Percentiles rank a stretch among this genome's conserved stretches.
These are phyloP conservation scores for Drosophila rhopaloa DNA, from an alignment of 1,140 invertebrate species.

Conservation along the genomic window DNA sequence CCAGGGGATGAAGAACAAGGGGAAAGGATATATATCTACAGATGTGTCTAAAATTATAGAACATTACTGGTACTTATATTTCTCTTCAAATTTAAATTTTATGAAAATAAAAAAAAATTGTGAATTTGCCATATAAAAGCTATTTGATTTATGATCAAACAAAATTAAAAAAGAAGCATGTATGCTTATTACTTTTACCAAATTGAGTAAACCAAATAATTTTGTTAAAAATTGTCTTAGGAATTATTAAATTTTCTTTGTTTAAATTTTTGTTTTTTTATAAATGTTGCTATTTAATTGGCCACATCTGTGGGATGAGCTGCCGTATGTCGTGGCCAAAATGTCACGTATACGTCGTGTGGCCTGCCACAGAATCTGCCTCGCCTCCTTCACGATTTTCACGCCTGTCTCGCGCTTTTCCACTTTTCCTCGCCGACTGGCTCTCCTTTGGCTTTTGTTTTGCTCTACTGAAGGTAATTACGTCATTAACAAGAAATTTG, in stretches of 20 bases:
- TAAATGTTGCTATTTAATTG: neutral
- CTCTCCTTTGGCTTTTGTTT: conserved; percentile 26
- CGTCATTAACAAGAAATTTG: conserved; percentile 78
- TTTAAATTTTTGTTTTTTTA: too few species aligned
- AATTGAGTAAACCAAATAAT: too few species aligned
- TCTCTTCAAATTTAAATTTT: neutral
- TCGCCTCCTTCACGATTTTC: conserved; percentile 15
- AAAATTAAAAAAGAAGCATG: too few species aligned
- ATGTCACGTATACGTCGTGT: conserved; percentile 81
- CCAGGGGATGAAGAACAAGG: neutral
- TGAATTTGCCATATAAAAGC: too few species aligned
- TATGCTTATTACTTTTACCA: too few species aligned
- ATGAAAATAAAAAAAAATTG: too few species aligned
- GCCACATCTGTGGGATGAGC: conserved; percentile 9
- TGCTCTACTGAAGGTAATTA: conserved; percentile 57
- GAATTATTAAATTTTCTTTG: too few species aligned
- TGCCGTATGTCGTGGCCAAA: conserved; percentile 60
- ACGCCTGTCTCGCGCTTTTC: conserved; percentile 35
- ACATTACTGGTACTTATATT: too few species aligned
- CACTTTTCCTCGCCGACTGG: conserved; percentile 7
- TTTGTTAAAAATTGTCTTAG: too few species aligned
- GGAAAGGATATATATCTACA: neutral
- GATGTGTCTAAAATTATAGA: neutral
- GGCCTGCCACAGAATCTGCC: conserved; percentile 59
- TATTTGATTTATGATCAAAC: too few species aligned